These are phyloP conservation scores for Hystrix brachyura DNA, from an alignment of 2,113 vertebrate species.

Conservation along the genomic window DNA sequence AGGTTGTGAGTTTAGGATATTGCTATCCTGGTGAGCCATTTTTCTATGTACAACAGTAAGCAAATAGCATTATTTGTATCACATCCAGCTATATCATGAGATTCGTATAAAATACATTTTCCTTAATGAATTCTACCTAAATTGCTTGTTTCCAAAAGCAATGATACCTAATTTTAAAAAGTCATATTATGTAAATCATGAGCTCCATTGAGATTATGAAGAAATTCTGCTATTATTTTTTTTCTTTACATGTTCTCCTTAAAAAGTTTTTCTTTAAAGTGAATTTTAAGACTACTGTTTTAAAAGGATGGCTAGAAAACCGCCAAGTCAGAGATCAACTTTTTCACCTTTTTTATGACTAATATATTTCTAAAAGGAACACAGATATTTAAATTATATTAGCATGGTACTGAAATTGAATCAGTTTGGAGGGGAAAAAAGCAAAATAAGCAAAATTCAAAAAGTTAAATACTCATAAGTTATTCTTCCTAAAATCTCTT, in stretches of 20 bases:
- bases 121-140: not conserved
- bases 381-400: slow-evolving; percentile 5
- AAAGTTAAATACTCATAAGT: not conserved
- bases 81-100: not conserved
- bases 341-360: slow-evolving; percentile 37
- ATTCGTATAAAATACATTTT: not conserved
- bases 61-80: not conserved
- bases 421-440: not conserved
- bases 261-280: not conserved
- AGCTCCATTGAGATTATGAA: not conserved
- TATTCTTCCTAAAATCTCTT: slow-evolving; percentile 29
- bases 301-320: not conserved
- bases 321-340: not conserved
- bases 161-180: not conserved
- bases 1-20: not conserved
- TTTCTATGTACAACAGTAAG: not conserved
- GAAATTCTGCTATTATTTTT: not conserved
- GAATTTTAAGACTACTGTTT: not conserved
- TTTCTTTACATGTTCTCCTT: not conserved
- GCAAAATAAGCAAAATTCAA: not conserved
- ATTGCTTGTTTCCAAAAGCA: not conserved
- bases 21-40: not conserved
- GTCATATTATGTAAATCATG: not conserved
- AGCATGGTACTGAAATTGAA: not conserved
- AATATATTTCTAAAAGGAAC: slow-evolving; percentile 35